Conservation (phyloP, 2,797 vertebrate genomes). For the Phoxinus dragarum region DNA sequence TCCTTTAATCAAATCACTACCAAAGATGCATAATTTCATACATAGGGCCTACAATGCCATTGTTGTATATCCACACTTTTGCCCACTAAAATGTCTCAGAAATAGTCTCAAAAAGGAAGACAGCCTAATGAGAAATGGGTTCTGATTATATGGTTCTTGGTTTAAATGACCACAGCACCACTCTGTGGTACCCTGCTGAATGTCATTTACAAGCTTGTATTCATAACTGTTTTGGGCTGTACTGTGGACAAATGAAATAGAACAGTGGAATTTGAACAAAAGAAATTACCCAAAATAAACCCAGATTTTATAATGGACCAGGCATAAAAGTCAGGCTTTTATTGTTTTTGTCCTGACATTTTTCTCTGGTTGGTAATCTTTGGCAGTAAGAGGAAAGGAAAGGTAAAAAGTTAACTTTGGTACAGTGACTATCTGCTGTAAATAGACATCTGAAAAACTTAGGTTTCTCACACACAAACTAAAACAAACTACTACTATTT, state of each 20-base stretch:
- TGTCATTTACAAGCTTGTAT: not conserved
- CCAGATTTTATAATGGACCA: not conserved
- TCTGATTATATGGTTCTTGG: not conserved
- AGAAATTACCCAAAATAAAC: not conserved
- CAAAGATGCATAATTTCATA: not conserved
- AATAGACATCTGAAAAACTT: not conserved
- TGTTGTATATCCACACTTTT: not conserved
- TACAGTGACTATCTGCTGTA: not conserved
- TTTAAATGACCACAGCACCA: conserved; percentile 36
- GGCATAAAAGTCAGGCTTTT: not conserved
- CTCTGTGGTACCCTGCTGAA: conserved; percentile 11
- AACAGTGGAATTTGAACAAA: not conserved
- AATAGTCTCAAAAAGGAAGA: not conserved
- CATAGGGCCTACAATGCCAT: no score
- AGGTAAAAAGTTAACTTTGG: not conserved
- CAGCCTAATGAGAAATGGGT: not conserved
- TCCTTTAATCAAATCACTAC: not conserved
- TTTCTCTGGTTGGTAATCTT: not conserved
- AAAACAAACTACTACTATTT: no score
- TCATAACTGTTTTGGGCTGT: not conserved
- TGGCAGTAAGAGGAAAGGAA: not conserved
- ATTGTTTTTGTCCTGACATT: not conserved
- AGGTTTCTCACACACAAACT: not conserved
- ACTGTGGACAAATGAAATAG: not conserved
- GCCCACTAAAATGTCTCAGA: not conserved